Evolutionary conservation across 2,888 invertebrate genomes (phyloP), one percentile per base, ranked within the genome.

Genomic region (Pseudococcus jackbeardsleyi): DNA sequence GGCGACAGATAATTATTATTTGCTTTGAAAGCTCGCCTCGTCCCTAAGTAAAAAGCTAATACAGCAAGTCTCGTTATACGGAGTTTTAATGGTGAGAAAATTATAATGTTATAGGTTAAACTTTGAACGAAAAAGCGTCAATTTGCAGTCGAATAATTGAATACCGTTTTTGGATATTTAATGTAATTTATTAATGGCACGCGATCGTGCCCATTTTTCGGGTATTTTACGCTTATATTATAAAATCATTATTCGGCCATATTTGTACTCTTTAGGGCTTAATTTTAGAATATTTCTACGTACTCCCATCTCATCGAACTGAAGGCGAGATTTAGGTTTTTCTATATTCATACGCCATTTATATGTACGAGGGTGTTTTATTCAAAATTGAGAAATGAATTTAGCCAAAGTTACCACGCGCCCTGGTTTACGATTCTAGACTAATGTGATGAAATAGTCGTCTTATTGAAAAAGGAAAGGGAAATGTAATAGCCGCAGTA

Each of bases 1-100:
- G 79, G 42, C 79, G 82, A 88, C 88, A 88, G 82, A 77, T 79
- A 88, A 88, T 88, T 82, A 88, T 88, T 88, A 88, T 88, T 88
- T 88, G 59, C 88, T 88, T 88, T n/a, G 64, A 50, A 50, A 50
- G 48, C 48, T 50, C 64, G 64, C 26, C 26, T 1, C 19, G 15
- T 64, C 15, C 48, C 48, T 50, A 15, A 50, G 54, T 42, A 84
- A 84, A 84, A 50, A 54, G 59, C 85, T 85, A 39, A 39, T 39
- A 54, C n/a, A 59, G 26, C 26, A 33, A 17, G 59, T 85, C 84
- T 84, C 84, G 50, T 84, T 50, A 26, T 50, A 26, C 39, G 22
- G 4, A 15, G 19, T 64, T 85, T 85, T 85, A 54, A 85, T 85
- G 54, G 59, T 33, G 54, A 59, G 59, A 50, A 85, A 85, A 84